These are phyloP conservation scores for Drosophila fuyamai DNA, from an alignment of 1,140 invertebrate species.

Conservation along the genomic window DNA sequence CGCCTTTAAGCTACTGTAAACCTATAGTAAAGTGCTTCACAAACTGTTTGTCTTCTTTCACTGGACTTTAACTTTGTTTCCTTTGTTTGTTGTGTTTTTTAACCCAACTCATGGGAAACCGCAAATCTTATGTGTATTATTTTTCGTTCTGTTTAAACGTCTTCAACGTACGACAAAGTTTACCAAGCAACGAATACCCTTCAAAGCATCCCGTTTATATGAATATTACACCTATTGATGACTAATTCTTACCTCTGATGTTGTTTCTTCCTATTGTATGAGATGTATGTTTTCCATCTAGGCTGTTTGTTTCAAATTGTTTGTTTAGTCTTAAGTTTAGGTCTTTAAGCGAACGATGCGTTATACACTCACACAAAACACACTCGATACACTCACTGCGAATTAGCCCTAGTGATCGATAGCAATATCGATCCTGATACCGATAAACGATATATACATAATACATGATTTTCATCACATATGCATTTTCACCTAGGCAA, in stretches of 20 bases:
- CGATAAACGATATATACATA: conserved; percentile 31
- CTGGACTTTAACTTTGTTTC: conserved; percentile 7
- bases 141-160: conserved; percentile 54
- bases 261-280: conserved; percentile 54
- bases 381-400: conserved; percentile 40
- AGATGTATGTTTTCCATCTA: conserved; percentile 54
- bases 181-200: conserved; percentile 43
- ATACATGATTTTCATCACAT: conserved; percentile 39
- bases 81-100: conserved; percentile 12
- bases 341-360: conserved; percentile 71
- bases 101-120: conserved; percentile 53
- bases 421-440: conserved; percentile 40
- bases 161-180: conserved; percentile 78
- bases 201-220: conserved; percentile 11
- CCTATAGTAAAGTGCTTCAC: conserved; percentile 6
- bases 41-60: conserved; percentile 37
- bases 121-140: conserved; percentile 53
- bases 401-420: conserved; percentile 56
- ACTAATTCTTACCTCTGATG: conserved; percentile 71
- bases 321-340: conserved; percentile 77
- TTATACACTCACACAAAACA: conserved; percentile 60
- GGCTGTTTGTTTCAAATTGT: conserved; percentile 82
- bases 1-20: conserved; percentile 1
- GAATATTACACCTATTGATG: conserved; percentile 52
- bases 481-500: conserved; percentile 69